A percentile compares a stretch with the other conserved stretches of the same genome.
These are phyloP conservation scores for Troides helena DNA, from an alignment of 2,888 invertebrate genomes.

Conservation along the genomic window DNA sequence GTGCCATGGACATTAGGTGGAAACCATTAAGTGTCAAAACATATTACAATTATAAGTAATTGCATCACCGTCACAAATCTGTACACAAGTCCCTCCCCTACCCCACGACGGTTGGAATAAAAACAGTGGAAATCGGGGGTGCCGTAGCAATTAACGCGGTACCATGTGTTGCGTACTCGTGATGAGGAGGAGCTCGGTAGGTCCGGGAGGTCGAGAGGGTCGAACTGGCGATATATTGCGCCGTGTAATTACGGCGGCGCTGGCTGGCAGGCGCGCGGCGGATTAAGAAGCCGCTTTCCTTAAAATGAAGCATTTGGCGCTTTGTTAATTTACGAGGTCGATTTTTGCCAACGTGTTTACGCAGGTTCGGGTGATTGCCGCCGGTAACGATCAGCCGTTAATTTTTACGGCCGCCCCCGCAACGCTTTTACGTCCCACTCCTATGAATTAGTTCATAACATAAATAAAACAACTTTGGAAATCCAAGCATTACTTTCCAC, in stretches of 20 bases:
- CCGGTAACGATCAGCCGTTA: slow-evolving; percentile 21
- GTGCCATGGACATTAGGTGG: not conserved
- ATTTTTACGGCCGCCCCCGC: slow-evolving; percentile 11
- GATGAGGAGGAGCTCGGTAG: slow-evolving; percentile 59
- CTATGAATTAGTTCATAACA: slow-evolving; percentile 1
- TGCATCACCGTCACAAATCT: slow-evolving; percentile 38
- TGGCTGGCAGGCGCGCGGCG: slow-evolving; percentile 46
- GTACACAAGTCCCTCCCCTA: slow-evolving; percentile 35
- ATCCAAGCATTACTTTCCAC: no score
- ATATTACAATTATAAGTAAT: slow-evolving; percentile 30
- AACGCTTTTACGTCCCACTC: slow-evolving; percentile 1
- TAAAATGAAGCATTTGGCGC: slow-evolving; percentile 64
- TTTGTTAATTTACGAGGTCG: slow-evolving; percentile 52
- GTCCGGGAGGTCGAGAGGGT: slow-evolving; percentile 46
- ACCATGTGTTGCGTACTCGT: slow-evolving; percentile 71
- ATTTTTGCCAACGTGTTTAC: slow-evolving; percentile 51
- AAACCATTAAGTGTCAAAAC: slow-evolving; percentile 27
- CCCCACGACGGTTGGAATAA: slow-evolving; percentile 60
- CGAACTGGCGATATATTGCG: slow-evolving; percentile 64
- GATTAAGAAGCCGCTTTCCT: slow-evolving; percentile 68
- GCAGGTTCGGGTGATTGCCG: slow-evolving; percentile 37
- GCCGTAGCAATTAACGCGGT: slow-evolving; percentile 69
- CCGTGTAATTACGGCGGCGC: slow-evolving; percentile 68
- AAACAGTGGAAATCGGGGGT: slow-evolving; percentile 57
- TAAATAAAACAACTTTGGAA: not conserved